Evolutionary conservation across 2,888 invertebrate genomes (phyloP).

Genomic region (Buathra laborator): DNA sequence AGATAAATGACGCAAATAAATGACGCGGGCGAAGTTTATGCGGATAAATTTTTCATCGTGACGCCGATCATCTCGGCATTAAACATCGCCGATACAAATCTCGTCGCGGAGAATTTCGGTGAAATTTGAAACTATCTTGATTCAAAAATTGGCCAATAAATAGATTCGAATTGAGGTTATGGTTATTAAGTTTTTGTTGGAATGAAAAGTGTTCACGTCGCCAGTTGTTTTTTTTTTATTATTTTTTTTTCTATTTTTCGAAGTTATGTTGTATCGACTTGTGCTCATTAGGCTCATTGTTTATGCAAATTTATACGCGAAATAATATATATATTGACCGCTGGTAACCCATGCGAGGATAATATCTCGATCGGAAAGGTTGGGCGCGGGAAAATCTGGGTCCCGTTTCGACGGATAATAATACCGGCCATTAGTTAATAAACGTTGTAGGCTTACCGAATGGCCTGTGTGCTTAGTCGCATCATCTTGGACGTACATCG

Average conservation of each 20-base stretch:
- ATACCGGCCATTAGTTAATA: constrained; percentile 75
- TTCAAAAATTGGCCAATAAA: not conserved
- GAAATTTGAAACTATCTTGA: constrained; percentile 11
- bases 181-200: constrained; percentile 5
- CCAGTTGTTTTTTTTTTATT: not conserved
- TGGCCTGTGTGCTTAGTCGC: constrained; percentile 59
- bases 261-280: not conserved
- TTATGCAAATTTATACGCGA: constrained; percentile 41
- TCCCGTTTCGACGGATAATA: constrained; percentile 51
- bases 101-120: constrained; percentile 14
- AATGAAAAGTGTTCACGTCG: not conserved
- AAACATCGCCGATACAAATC: not conserved
- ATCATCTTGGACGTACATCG: constrained; percentile 66
- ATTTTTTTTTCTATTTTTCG: not conserved
- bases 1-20: constrained; percentile 36
- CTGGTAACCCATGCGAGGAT: constrained; percentile 34
- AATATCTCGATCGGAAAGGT: constrained; percentile 58
- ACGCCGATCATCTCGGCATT: not conserved
- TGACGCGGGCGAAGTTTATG: not conserved
- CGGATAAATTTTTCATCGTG: not conserved
- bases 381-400: constrained; percentile 46
- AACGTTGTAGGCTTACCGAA: constrained; percentile 70
- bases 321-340: constrained; percentile 38
- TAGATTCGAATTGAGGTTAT: constrained; percentile 1
- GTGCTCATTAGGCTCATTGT: constrained; percentile 9